A percentile compares a stretch with the other conserved stretches of the same genome.
These are phyloP conservation scores for Rhorus exstirpatorius DNA, from an alignment of 2,888 invertebrate species.

Conservation along the genomic window DNA sequence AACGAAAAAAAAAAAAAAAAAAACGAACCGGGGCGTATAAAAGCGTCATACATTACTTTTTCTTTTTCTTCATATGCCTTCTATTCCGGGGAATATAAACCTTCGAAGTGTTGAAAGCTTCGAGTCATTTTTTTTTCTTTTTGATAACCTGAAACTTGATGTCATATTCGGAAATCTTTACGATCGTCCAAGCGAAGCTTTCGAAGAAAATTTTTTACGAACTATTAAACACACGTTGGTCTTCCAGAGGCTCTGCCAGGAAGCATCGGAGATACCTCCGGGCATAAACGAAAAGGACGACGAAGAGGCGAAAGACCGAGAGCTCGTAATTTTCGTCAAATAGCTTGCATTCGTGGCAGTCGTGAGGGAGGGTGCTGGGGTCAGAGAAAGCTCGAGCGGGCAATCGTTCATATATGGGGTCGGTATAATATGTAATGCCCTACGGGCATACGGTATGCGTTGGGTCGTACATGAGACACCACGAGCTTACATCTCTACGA, in stretches of 20 bases:
- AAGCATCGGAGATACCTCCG: not conserved
- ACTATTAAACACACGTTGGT: not conserved
- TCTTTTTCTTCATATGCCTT: too few relatives aligned
- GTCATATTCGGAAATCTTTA: not conserved
- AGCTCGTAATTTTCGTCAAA: conserved; percentile 29
- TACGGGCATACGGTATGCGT: not conserved
- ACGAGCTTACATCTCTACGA: not conserved
- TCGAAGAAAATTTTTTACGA: not conserved
- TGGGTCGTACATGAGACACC: conserved; percentile 24
- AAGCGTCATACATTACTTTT: not conserved
- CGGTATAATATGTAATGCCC: conserved; percentile 17
- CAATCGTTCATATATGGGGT: conserved; percentile 22
- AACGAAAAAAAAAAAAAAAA: not conserved
- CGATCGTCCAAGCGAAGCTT: not conserved
- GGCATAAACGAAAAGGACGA: not conserved
- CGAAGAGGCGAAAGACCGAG: not conserved
- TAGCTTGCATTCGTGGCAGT: conserved; percentile 4
- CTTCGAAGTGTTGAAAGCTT: not conserved
- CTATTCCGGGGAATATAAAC: too few relatives aligned
- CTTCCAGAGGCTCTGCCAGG: not conserved
- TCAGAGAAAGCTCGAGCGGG: conserved; percentile 10
- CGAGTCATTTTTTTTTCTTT: too few relatives aligned
- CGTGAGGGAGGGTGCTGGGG: not conserved
- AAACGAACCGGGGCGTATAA: too few relatives aligned
- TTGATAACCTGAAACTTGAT: too few relatives aligned